Evolutionary conservation across 2,113 vertebrate genomes (phyloP), one percentile per base, ranked within the genome.

Genomic region (Baryphthengus martii): DNA sequence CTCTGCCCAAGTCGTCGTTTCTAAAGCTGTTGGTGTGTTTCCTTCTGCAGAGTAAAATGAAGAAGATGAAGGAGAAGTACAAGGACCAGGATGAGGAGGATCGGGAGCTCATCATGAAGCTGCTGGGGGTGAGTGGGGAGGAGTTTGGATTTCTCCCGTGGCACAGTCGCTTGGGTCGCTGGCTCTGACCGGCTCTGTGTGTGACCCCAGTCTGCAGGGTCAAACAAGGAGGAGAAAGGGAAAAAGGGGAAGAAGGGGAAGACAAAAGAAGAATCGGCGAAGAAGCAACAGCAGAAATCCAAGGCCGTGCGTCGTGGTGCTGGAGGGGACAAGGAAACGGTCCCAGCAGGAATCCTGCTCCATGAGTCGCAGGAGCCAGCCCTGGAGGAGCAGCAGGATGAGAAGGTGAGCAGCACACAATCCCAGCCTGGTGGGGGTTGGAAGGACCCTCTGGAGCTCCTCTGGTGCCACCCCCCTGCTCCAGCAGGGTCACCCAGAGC

Each of bases 61-160:
- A 99, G 98, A 99, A 99, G 95, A 99, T 99, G 97, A 99, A 99
- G 94, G 99, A 99, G 97, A 99, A 99, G 97, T 99, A 99, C 96
- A 99, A 98, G 95, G 99, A 99, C 96, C 99, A 99, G 97, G 99
- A 99, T 31, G 99, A 99, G 55, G 99, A 99, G 97, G 99, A 99
- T 89, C 96, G 99, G 26, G 98, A 99, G 97, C 98, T 99, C 90
- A 99, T 98, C 97, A 99, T 99, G 99, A 99, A 99, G 97, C 97
- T 99, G 74, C 97, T 99, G 33, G 99, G 99, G 93, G 99, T 99
- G 97, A 98, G 98, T 31, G 66, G 25, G 25, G 59, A 9, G 37
- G 56, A 67, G 37, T 0, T 61, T 10, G 19, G 17, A 61, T 56
- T 19, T 33, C 49, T 55, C 17, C 1, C 7, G 66, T 7, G 49